Percentiles rank a stretch among this genome's conserved stretches.
Conservation (phyloP, 35 echinoderm and acorn worm species). For the Ptychodera flava region DNA sequence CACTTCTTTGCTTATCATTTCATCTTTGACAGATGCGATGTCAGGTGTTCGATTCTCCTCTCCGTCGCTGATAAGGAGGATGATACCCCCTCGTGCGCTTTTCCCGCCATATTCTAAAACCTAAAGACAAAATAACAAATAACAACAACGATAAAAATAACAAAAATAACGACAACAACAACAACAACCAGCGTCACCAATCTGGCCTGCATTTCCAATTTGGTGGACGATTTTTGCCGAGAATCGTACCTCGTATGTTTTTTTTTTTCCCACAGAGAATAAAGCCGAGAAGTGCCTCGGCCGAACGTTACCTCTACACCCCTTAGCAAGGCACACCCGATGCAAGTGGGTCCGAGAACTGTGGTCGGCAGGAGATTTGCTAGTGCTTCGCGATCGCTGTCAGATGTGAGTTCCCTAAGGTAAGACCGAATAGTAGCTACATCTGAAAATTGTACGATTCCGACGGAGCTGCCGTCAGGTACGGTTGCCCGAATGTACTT, state of each 20-base stretch:
- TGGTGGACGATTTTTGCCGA: no score
- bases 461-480: constrained; percentile 2
- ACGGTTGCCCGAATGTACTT: constrained; percentile 19
- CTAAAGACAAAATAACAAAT: no score
- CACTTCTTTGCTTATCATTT: not conserved
- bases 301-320: constrained; percentile 4
- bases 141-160: not conserved
- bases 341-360: constrained; percentile 3
- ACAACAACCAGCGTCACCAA: no score
- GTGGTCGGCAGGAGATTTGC: not conserved
- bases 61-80: not conserved
- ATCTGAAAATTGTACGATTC: constrained; percentile 4
- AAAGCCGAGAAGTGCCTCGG: not conserved
- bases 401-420: not conserved
- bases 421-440: not conserved
- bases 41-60: not conserved
- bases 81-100: not conserved
- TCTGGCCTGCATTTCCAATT: no score
- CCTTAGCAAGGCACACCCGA: constrained; percentile 16
- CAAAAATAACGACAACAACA: not conserved
- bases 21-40: not conserved
- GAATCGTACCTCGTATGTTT: not conserved
- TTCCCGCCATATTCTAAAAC: not conserved
- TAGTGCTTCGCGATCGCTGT: not conserved
- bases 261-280: not conserved